Evolutionary conservation across 2,113 vertebrate species (phyloP).

Genomic region (Silurus glanis): DNA sequence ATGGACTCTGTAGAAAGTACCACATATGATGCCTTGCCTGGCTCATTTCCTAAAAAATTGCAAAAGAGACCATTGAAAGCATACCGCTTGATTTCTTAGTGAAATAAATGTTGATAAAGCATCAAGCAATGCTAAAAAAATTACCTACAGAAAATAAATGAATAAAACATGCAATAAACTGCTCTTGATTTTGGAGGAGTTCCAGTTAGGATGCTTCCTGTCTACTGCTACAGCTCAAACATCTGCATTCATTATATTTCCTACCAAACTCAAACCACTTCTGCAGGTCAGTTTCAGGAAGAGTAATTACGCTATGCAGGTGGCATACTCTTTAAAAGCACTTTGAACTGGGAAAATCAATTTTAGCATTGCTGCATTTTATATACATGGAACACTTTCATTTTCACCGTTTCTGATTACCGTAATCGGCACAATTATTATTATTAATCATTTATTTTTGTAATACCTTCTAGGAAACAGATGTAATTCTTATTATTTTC

Average conservation of each 20-base stretch:
- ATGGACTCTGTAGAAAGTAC: neutral
- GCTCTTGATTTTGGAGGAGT: neutral
- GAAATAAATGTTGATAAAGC: neutral
- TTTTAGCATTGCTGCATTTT: neutral
- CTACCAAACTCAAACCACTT: neutral
- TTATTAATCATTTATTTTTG: neutral
- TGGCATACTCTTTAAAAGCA: neutral
- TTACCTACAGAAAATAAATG: neutral
- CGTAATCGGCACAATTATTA: neutral
- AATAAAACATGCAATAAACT: neutral
- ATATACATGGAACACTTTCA: neutral
- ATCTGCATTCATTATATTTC: slow-evolving; percentile 30
- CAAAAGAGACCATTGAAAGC: neutral
- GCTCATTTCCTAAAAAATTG: neutral
- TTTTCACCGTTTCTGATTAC: neutral
- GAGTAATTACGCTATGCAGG: slow-evolving; percentile 28
- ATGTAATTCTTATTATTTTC: neutral
- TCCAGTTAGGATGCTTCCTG: neutral
- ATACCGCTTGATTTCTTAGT: too few species aligned
- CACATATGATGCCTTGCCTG: neutral
- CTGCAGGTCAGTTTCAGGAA: slow-evolving; percentile 27
- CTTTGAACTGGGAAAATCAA: slow-evolving; percentile 29
- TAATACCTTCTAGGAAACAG: neutral
- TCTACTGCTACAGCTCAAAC: neutral
- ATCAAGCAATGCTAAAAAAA: neutral